A percentile compares a stretch with the other conserved stretches of the same genome.
Evolutionary conservation across 2,113 vertebrate species (phyloP).

Genomic region (Pelobates fuscus): DNA sequence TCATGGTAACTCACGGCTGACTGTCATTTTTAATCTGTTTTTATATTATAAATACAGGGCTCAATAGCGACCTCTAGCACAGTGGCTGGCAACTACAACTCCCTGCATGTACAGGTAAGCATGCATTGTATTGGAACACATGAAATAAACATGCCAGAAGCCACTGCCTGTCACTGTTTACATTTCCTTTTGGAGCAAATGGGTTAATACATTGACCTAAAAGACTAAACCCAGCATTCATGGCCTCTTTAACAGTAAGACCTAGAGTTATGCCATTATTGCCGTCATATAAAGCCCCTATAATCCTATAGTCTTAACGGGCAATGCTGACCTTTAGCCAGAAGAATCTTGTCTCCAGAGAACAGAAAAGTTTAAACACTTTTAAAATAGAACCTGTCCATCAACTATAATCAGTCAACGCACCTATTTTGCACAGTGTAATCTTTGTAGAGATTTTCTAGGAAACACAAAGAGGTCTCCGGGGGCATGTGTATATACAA

Average conservation of each 20-base stretch:
- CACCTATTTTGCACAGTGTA: slow-evolving; percentile 19
- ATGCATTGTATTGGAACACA: no score
- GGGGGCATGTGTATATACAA: slow-evolving; percentile 30
- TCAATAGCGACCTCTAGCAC: no score
- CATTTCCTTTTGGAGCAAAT: no score
- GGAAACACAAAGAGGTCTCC: slow-evolving; percentile 47
- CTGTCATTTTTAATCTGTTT: no score
- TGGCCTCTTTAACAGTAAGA: background rate
- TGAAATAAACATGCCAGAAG: no score
- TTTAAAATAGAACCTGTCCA: background rate
- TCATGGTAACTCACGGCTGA: no score
- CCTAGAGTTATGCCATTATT: background rate
- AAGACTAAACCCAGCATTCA: background rate
- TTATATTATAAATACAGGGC: no score
- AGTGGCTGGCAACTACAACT: no score
- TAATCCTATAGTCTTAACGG: background rate
- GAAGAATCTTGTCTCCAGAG: background rate
- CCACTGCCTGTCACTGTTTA: no score
- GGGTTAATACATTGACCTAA: background rate
- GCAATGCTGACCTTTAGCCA: slow-evolving; percentile 8
- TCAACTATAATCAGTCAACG: background rate
- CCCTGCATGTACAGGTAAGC: no score
- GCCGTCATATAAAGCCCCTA: slow-evolving; percentile 6
- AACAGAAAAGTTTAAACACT: slow-evolving; percentile 5
- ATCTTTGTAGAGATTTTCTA: slow-evolving; percentile 44